Evolutionary conservation across 2,797 vertebrate species (phyloP).

Genomic region (Tragelaphus oryx): DNA sequence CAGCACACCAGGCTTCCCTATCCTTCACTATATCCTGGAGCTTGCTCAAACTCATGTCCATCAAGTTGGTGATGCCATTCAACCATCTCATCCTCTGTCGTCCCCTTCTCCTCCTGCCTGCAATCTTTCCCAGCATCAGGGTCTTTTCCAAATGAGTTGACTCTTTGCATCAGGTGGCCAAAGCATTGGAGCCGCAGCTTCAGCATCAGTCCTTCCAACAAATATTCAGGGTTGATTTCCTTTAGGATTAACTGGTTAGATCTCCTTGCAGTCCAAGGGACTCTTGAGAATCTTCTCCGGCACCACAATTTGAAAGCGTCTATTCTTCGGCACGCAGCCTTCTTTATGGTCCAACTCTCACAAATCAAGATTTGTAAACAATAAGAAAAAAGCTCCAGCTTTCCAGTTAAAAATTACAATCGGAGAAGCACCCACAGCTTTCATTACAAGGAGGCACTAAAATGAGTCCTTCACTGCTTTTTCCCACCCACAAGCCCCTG

Average conservation of each 20-base stretch:
- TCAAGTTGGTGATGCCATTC: not conserved
- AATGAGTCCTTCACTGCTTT: not conserved
- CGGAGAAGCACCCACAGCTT: not conserved
- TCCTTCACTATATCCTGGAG: not conserved
- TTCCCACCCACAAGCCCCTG: not conserved
- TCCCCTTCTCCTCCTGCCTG: not conserved
- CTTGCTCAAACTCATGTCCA: not conserved
- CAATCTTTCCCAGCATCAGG: not conserved
- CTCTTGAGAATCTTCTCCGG: not conserved
- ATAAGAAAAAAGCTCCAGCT: not conserved
- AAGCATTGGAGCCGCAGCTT: not conserved
- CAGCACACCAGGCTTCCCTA: not conserved
- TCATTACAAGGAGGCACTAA: not conserved
- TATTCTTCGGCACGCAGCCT: not conserved
- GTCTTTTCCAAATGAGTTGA: rapidly evolving
- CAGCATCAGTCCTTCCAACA: not conserved
- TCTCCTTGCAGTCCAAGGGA: not conserved
- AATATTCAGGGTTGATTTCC: not conserved
- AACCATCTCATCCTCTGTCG: not conserved
- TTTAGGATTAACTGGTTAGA: not conserved
- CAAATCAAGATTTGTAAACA: not conserved
- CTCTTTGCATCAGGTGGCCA: not conserved
- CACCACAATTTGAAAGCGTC: not conserved
- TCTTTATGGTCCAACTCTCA: not conserved
- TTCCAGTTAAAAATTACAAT: constrained; percentile 17